These are phyloP conservation scores for Acanthosoma haemorrhoidale DNA, from an alignment of 2,888 invertebrate genomes.

Conservation along the genomic window DNA sequence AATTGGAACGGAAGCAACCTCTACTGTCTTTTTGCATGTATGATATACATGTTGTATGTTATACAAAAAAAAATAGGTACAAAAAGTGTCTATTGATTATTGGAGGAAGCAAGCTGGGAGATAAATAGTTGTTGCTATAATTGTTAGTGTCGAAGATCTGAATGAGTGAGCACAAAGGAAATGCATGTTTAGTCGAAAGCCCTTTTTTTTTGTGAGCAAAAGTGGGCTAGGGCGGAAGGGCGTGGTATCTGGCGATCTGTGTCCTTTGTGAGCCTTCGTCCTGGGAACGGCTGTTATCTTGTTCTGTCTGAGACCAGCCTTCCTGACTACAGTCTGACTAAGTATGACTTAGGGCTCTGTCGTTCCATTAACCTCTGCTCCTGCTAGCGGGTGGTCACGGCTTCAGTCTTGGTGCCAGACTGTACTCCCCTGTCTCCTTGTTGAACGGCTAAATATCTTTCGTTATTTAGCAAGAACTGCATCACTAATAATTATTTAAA, in stretches of 20 bases:
- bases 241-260: background rate
- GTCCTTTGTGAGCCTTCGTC: background rate
- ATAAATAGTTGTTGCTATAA: too few species aligned
- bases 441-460: too few species aligned
- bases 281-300: background rate
- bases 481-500: too few species aligned
- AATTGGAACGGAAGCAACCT: too few species aligned
- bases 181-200: slow-evolving; percentile 4
- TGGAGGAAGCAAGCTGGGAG: too few species aligned
- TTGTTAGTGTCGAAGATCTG: background rate
- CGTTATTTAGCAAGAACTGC: too few species aligned
- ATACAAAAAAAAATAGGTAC: too few species aligned
- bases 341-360: background rate
- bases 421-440: background rate
- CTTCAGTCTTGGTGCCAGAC: background rate
- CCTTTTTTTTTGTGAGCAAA: background rate
- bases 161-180: background rate
- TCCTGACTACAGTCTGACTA: background rate
- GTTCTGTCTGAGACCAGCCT: background rate
- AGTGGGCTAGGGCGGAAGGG: background rate
- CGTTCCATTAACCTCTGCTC: background rate
- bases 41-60: too few species aligned
- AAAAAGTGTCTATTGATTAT: too few species aligned
- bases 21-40: too few species aligned
- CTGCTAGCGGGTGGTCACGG: background rate